phyloP scores from a whole-genome alignment of 2,797 vertebrate species.

The Syngnathus rostellatus region DNA sequence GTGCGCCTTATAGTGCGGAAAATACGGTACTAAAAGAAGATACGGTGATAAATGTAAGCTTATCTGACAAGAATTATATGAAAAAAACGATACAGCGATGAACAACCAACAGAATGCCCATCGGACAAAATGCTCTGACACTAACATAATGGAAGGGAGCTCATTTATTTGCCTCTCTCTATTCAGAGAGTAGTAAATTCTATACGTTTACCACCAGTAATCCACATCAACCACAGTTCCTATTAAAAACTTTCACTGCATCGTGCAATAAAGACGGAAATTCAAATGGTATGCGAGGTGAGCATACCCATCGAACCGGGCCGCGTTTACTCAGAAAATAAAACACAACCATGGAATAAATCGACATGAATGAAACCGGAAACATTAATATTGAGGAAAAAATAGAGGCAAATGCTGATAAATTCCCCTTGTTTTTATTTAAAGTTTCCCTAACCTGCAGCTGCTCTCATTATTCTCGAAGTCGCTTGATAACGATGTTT shows the following conservation, averaged over 20 bases:
- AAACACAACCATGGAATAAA: conserved; percentile 48
- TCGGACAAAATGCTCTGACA: conserved; percentile 36
- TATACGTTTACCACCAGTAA: not conserved
- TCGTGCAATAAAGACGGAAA: conserved; percentile 35
- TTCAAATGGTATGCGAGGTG: conserved; percentile 37
- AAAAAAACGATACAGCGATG: conserved; percentile 31
- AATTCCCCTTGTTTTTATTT: conserved; percentile 11
- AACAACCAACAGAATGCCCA: conserved; percentile 28
- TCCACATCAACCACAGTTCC: not conserved
- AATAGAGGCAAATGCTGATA: conserved; percentile 12
- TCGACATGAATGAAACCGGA: conserved; percentile 42
- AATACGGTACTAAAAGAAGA: conserved; percentile 10
- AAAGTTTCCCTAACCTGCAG: conserved; percentile 5
- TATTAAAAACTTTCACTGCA: conserved; percentile 8
- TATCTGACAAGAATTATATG: not conserved
- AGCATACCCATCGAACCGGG: conserved; percentile 76
- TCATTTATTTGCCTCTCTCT: not conserved
- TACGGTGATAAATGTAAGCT: conserved; percentile 27
- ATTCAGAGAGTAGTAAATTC: not conserved
- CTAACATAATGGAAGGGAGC: conserved; percentile 30
- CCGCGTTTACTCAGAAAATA: conserved; percentile 58
- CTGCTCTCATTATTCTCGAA: not conserved
- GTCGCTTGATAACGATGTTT: not conserved
- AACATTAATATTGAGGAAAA: conserved; percentile 20
- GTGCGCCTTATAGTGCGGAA: too few relatives aligned